phyloP scores from a whole-genome alignment of 1,140 invertebrate genomes.

The Latrodectus geometricus region DNA sequence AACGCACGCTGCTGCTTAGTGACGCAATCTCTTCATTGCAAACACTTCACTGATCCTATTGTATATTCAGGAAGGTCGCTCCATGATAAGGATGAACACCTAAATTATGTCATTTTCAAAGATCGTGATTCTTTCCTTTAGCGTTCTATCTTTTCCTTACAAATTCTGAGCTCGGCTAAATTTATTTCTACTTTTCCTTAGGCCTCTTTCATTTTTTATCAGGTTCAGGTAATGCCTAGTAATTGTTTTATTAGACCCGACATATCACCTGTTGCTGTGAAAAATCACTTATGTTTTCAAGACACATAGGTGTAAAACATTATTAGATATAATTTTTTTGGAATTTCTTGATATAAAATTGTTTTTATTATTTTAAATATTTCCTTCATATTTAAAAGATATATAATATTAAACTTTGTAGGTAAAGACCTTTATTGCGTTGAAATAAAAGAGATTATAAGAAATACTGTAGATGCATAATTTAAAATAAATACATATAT shows the following conservation, averaged over 20 bases:
- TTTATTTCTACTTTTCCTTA: not conserved
- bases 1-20: not conserved
- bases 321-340: too few species aligned
- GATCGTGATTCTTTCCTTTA: not conserved
- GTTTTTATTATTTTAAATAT: too few species aligned
- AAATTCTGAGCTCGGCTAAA: not conserved
- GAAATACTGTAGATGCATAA: too few species aligned
- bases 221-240: not conserved
- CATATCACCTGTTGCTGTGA: not conserved
- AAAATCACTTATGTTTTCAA: not conserved
- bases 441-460: too few species aligned
- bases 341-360: too few species aligned
- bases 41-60: conserved; percentile 1
- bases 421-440: too few species aligned
- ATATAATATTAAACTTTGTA: too few species aligned
- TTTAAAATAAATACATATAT: too few species aligned
- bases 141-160: not conserved
- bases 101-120: not conserved
- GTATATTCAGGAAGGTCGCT: conserved; percentile 3
- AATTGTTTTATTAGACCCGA: conserved; percentile 10
- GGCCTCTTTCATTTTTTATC: not conserved
- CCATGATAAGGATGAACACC: not conserved
- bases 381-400: too few species aligned
- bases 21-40: not conserved
- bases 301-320: not conserved